Base-by-base conservation (phyloP, 2,113 vertebrate species). In the Lontra canadensis region DNA sequence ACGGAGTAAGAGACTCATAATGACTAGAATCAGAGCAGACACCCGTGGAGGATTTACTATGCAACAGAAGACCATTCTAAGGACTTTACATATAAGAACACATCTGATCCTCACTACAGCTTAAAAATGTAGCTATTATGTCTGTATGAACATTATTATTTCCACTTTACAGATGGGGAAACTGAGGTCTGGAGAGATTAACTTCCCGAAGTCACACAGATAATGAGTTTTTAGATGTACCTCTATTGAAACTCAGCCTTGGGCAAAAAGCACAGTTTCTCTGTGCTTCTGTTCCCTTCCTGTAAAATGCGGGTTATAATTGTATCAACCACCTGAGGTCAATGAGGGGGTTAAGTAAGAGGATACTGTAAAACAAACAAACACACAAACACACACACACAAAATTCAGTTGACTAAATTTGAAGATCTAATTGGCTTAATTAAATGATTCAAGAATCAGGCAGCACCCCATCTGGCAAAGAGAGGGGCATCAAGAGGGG, bases 11-110 rank as follows among this genome's bases (percentile, higher is more conserved):
- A 36, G 23, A 17, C 20, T 63, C 26, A 36, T 1, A 39, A 7
- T 0, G 0, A 14, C 65, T 47, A 29, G 4, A 47, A 23, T 10
- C 25, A 67, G 0, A 55, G 25, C 3, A 67, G 23, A 39, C 3
- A 2, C 21, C 11, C 4, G 8, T 1, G 25, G 52, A 49, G 31
- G 25, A 7, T 8, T 49, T 52, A 67, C 18, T 11, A 0, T 20
- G 17, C 76, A 39, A 31, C 34, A 15, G 86, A 31, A 4, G 0
- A 23, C 55, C 29, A 0, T 23, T 44, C 12, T n/a, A 6, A 63
- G 20, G 14, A 47, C 25, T 31, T 79, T 31, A 29, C 47, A 13
- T 17, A 3, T 1, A 52, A 61, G 71, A 14, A 42, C n/a, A 85
- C 52, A 49, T 73, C 65, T 39, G 52, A 21, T 20, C 79, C 31